Evolutionary conservation across 1,140 invertebrate genomes (phyloP).

Genomic region (Plectrocnemia conspersa): DNA sequence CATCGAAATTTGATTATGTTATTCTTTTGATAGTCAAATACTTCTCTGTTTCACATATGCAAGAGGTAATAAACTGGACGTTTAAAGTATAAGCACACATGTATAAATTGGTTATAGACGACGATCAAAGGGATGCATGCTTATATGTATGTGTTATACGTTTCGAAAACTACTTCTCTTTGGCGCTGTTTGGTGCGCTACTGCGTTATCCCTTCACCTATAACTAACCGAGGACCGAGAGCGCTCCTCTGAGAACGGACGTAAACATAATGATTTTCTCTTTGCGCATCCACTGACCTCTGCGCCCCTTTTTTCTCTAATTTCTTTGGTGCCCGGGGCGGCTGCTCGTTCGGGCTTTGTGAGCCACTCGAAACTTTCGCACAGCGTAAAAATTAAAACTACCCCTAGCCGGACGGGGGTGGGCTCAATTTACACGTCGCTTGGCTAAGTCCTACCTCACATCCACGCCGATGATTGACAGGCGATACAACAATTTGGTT

Average conservation of each 20-base stretch:
- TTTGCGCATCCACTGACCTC: slow-evolving; percentile 32
- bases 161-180: too few species aligned
- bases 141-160: too few species aligned
- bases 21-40: too few species aligned
- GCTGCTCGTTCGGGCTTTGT: slow-evolving; percentile 10
- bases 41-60: too few species aligned
- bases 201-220: slow-evolving; percentile 8
- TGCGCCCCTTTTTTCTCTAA: slow-evolving; percentile 5
- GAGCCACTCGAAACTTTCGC: slow-evolving; percentile 26
- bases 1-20: too few species aligned
- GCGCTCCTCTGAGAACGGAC: slow-evolving; percentile 25
- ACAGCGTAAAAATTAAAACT: slow-evolving; percentile 25
- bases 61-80: too few species aligned
- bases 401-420: slow-evolving; percentile 8
- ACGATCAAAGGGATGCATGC: too few species aligned
- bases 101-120: too few species aligned
- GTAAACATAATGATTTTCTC: slow-evolving; percentile 35
- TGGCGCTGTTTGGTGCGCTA: too few species aligned
- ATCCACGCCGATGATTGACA: neutral
- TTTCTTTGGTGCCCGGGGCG: slow-evolving; percentile 13
- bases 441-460: neutral
- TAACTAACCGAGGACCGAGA: slow-evolving; percentile 9
- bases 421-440: neutral
- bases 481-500: slow-evolving; percentile 2
- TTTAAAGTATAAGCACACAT: too few species aligned